A percentile compares a stretch with the other conserved stretches of the same genome.
Conservation (phyloP, 2,113 vertebrate species). For the Uria lomvia region DNA sequence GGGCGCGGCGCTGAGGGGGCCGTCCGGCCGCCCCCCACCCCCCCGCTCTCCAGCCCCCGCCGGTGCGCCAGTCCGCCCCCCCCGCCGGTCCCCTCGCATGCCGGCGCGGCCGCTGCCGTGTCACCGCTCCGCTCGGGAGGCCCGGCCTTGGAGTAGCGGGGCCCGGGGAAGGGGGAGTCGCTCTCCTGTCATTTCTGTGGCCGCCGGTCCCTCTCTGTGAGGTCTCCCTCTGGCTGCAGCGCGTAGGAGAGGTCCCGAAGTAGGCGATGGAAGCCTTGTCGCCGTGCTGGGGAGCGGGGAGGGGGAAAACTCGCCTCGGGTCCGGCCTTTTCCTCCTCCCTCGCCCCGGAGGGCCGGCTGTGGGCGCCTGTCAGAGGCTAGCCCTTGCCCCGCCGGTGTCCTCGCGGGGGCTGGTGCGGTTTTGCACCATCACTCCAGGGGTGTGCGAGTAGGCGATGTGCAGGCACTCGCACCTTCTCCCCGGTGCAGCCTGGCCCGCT, state of each 20-base stretch:
- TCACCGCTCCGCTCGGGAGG: background rate
- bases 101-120: background rate
- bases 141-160: background rate
- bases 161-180: background rate
- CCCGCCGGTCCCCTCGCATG: too few species aligned
- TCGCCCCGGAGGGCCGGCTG: background rate
- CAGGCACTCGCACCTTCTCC: background rate
- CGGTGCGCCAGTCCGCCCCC: background rate
- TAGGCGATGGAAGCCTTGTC: background rate
- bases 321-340: background rate
- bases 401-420: background rate
- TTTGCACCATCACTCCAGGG: background rate
- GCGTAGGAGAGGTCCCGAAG: background rate
- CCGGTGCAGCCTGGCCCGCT: background rate
- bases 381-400: background rate
- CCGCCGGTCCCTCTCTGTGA: background rate
- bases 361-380: background rate
- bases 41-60: too few species aligned
- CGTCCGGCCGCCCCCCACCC: background rate
- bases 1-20: background rate
- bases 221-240: background rate
- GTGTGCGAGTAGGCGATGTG: background rate
- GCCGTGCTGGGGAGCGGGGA: background rate
- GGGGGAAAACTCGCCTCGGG: rapidly evolving
- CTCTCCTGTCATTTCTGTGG: background rate